Percentiles rank a stretch among this genome's conserved stretches.
Evolutionary conservation across 2,888 invertebrate genomes (phyloP).

Genomic region (Eilema sororculum): DNA sequence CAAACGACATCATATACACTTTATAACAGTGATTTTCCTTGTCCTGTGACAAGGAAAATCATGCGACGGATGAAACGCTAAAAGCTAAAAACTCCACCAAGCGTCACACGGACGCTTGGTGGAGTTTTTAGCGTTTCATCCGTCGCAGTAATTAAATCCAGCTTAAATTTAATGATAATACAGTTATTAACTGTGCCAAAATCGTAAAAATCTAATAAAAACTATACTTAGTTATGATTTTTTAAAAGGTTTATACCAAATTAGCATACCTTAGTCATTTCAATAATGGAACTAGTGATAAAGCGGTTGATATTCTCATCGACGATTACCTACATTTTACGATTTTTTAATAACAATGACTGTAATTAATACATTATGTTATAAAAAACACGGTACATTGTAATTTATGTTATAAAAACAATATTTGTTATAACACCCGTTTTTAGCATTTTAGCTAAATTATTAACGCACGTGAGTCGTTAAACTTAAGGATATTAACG

Average conservation of each 20-base stretch:
- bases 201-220: conserved; percentile 9
- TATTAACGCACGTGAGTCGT: conserved; percentile 39
- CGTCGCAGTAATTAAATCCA: not conserved
- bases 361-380: too few species aligned
- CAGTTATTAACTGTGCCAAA: conserved; percentile 1
- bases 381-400: conserved; percentile 29
- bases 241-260: not conserved
- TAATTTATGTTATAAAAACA: conserved; percentile 33
- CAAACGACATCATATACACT: not conserved
- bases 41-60: too few species aligned
- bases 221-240: not conserved
- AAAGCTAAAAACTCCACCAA: too few species aligned
- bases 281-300: conserved; percentile 27
- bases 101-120: too few species aligned
- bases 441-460: conserved; percentile 41
- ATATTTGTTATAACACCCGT: conserved; percentile 37
- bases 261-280: conserved; percentile 7
- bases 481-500: not conserved
- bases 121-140: not conserved
- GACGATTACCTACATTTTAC: conserved; percentile 33
- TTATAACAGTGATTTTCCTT: not conserved
- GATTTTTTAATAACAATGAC: conserved; percentile 35
- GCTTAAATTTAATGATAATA: not conserved
- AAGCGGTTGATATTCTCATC: conserved; percentile 23
- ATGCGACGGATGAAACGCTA: too few species aligned